Evolutionary conservation across 2,888 invertebrate genomes (phyloP), one percentile per base, ranked within the genome.

Genomic region (Eucera pruinosa): DNA sequence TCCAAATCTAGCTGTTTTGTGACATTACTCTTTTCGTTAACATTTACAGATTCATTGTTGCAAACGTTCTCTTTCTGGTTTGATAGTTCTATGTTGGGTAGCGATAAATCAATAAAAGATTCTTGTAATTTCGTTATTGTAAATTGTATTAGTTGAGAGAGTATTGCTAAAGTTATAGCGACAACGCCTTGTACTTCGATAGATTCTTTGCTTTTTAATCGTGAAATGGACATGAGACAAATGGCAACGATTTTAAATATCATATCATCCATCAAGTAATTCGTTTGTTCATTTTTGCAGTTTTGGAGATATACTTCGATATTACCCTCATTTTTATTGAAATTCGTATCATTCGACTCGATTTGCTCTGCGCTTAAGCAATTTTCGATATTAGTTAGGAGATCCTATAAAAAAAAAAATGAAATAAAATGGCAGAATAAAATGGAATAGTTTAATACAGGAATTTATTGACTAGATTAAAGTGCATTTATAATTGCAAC

Each of bases 191-290:
- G 97, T 50, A 96, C 94, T 90, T 96, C 96, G n/a, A 94, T 94
- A n/a, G 96, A 96, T 89, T 96, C 95, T 60, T 94, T 94, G 88
- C 94, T 95, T 90, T 95, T 95, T 69, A 97, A 93, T 92, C 97
- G 96, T 33, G 95, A 94, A 82, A 97, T 94, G 73, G 97, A 96
- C 90, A 97, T 95, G 68, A 98, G 94, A 86, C 96, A 95, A 87
- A 97, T 96, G 62, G 96, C 94, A 11, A 96, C 94, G 71, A 98
- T 95, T 93, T 97, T 97, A 89, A 97, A 97, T 65, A 97, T 94
- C 87, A 96, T 94, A 79, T 96, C 95, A 52, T 90, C 89, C 4
- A 88, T 89, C 18, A 92, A 72, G 70, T 83, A 75, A 55, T 79
- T 77, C 6, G 75, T 78, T 58, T 89, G 86, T 41, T 86, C 84